Percentiles rank a stretch among this genome's conserved stretches.
These are phyloP conservation scores for Sphaerodactylus townsendi DNA, from an alignment of 2,113 vertebrate species.

Conservation along the genomic window DNA sequence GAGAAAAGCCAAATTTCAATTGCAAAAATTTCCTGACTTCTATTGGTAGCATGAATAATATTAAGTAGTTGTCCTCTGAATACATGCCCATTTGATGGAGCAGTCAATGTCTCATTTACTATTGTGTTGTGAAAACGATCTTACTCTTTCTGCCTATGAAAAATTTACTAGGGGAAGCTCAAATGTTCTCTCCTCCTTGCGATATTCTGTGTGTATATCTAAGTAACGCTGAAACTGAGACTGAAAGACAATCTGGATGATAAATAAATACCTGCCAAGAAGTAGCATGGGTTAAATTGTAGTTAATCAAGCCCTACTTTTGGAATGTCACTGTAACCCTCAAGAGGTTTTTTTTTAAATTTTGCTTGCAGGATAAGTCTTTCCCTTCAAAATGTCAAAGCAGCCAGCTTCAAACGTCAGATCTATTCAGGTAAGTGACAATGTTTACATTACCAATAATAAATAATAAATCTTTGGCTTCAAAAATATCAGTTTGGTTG, in stretches of 20 bases:
- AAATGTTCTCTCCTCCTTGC: conserved; percentile 75
- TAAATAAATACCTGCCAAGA: conserved; percentile 73
- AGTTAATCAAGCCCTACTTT: conserved; percentile 73
- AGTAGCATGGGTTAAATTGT: conserved; percentile 71
- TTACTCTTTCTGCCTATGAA: conserved; percentile 82
- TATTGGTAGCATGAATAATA: neutral
- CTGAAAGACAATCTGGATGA: conserved; percentile 82
- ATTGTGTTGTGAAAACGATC: conserved; percentile 66
- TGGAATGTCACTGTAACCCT: conserved; percentile 65
- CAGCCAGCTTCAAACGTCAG: conserved; percentile 93
- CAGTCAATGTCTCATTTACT: conserved; percentile 47
- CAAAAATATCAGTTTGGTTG: conserved; percentile 25
- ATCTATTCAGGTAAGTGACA: conserved; percentile 92
- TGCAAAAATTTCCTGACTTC: conserved; percentile 15
- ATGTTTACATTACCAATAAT: conserved; percentile 61
- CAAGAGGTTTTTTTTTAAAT: conserved; percentile 63
- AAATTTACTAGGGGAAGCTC: conserved; percentile 86
- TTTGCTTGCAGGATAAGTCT: conserved; percentile 75
- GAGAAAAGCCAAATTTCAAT: conserved; percentile 15
- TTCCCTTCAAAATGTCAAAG: conserved; percentile 88
- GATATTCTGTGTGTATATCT: conserved; percentile 76
- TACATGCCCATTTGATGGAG: conserved; percentile 34
- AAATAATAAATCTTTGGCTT: conserved; percentile 39
- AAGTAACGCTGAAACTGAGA: conserved; percentile 83
- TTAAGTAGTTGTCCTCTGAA: conserved; percentile 22